phyloP scores from a whole-genome alignment of 2,797 vertebrate genomes.

The Okamejei kenojei region DNA sequence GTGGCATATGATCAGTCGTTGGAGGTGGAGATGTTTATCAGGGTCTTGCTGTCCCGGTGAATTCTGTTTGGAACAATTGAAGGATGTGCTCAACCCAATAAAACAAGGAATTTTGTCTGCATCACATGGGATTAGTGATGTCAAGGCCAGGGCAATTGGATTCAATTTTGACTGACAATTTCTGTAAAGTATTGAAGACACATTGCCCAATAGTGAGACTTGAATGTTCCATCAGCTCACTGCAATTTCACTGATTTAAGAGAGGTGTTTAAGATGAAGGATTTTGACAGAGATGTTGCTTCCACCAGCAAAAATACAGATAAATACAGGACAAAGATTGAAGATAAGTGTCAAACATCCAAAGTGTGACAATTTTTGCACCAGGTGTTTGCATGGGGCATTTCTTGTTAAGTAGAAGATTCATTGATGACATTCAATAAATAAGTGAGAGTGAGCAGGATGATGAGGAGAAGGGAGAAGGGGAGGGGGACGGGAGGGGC shows the following conservation, averaged over 20 bases:
- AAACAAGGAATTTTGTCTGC: not conserved
- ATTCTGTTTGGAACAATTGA: slow-evolving; percentile 14
- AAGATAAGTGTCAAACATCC: not conserved
- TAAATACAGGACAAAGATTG: not conserved
- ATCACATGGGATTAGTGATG: not conserved
- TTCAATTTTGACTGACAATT: not conserved
- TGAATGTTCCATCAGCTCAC: not conserved
- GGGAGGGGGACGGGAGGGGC: not conserved
- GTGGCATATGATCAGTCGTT: slow-evolving; percentile 3
- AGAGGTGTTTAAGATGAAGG: not conserved
- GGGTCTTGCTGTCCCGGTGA: not conserved
- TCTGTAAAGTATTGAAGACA: not conserved
- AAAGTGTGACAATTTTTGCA: not conserved
- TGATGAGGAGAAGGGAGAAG: not conserved
- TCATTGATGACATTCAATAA: not conserved
- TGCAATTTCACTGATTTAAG: not conserved
- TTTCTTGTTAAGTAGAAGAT: not conserved
- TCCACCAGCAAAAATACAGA: not conserved
- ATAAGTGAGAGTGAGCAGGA: not conserved
- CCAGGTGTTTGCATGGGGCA: not conserved
- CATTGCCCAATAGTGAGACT: not conserved
- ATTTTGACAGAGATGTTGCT: not conserved
- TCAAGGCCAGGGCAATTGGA: not conserved
- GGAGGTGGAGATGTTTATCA: slow-evolving; percentile 24
- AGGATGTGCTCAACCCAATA: not conserved